phyloP scores from a whole-genome alignment of 2,888 invertebrate species.

The Meghimatium bilineatum region DNA sequence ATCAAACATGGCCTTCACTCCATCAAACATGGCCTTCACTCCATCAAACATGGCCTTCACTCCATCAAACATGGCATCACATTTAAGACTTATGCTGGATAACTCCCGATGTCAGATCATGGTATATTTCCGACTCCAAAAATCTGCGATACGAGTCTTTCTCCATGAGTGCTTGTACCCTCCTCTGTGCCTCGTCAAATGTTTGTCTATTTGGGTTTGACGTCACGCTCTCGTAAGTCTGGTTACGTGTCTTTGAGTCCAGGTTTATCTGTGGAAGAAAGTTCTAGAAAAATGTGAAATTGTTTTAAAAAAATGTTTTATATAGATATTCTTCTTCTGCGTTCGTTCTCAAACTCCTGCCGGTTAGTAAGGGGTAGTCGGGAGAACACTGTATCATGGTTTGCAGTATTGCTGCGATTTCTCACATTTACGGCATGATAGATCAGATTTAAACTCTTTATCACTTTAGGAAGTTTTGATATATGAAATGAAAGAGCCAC shows the following conservation, averaged over 20 bases:
- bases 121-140: constrained; percentile 79
- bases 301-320: too few species aligned
- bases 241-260: constrained; percentile 79
- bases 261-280: constrained; percentile 79
- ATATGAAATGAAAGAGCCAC: too few species aligned
- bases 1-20: neutral
- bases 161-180: constrained; percentile 80
- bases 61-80: neutral
- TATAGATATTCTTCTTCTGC: too few species aligned
- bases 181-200: constrained; percentile 80
- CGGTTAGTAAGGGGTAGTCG: too few species aligned
- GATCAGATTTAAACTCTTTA: too few species aligned
- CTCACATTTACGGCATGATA: too few species aligned
- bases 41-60: too few species aligned
- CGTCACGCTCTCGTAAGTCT: constrained; percentile 60
- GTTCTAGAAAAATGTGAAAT: constrained; percentile 26
- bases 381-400: too few species aligned
- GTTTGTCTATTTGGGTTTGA: constrained; percentile 77
- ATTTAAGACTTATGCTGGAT: constrained; percentile 33
- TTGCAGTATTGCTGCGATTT: too few species aligned
- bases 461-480: too few species aligned
- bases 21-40: neutral
- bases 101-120: constrained; percentile 57
- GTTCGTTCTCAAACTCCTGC: too few species aligned
- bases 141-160: constrained; percentile 80